Evolutionary conservation across 2,888 invertebrate genomes (phyloP).

Genomic region (Diaprepes abbreviatus): DNA sequence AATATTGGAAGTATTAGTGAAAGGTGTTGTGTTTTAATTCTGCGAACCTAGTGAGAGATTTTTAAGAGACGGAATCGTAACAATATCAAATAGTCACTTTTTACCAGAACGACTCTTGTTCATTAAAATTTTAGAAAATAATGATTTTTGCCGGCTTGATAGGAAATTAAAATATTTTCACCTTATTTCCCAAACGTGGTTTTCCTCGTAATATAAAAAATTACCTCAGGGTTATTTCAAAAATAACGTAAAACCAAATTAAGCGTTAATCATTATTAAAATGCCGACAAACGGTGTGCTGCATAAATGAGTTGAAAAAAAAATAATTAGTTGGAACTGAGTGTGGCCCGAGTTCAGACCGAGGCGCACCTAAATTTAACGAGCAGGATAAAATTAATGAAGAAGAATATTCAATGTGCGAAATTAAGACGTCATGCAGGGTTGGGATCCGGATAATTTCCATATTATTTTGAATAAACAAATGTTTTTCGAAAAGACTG

Average conservation of each 20-base stretch:
- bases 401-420: slow-evolving; percentile 43
- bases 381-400: slow-evolving; percentile 40
- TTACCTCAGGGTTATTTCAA: slow-evolving; percentile 1
- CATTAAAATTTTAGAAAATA: too few species aligned
- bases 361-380: slow-evolving; percentile 31
- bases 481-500: too few species aligned
- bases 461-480: background rate
- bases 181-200: slow-evolving; percentile 10
- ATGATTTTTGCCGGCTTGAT: too few species aligned
- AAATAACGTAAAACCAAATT: slow-evolving; percentile 19
- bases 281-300: slow-evolving; percentile 34
- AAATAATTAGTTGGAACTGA: slow-evolving; percentile 42
- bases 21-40: too few species aligned
- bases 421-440: slow-evolving; percentile 29
- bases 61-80: too few species aligned
- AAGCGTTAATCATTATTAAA: slow-evolving; percentile 37
- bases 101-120: too few species aligned
- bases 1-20: too few species aligned
- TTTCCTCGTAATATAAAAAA: background rate
- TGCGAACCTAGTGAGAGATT: too few species aligned
- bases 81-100: too few species aligned
- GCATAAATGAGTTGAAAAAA: slow-evolving; percentile 37
- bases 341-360: slow-evolving; percentile 12
- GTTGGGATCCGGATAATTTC: background rate
- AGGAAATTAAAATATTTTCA: too few species aligned